These are phyloP conservation scores for Babylonia areolata DNA, from an alignment of 1,140 invertebrate genomes.

Conservation along the genomic window DNA sequence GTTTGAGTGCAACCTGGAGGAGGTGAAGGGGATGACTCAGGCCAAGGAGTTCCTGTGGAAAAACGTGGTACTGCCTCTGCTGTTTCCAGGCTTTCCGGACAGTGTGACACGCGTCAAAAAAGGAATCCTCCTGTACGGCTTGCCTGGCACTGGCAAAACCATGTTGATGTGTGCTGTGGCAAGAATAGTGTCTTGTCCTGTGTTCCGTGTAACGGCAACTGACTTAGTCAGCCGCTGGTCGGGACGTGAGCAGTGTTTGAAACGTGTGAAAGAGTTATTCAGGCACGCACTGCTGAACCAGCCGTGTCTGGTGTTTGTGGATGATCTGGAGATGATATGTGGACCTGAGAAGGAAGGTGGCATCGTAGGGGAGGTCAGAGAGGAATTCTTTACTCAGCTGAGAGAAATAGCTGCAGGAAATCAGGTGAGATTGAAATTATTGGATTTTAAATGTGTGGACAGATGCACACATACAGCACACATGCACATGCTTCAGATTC, in stretches of 20 bases:
- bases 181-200: neutral
- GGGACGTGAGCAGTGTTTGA: neutral
- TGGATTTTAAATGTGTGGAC: too few species aligned
- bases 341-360: neutral
- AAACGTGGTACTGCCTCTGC: neutral
- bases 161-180: neutral
- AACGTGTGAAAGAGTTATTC: neutral
- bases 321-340: slow-evolving; percentile 19
- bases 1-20: neutral
- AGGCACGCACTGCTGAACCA: neutral
- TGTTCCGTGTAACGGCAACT: neutral
- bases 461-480: too few species aligned
- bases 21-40: neutral
- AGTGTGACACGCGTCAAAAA: neutral
- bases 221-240: neutral
- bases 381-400: slow-evolving; percentile 1
- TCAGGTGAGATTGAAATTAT: neutral
- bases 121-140: neutral
- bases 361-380: neutral
- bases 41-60: slow-evolving; percentile 3
- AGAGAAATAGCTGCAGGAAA: neutral
- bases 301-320: neutral
- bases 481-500: too few species aligned
- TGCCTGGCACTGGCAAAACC: slow-evolving; percentile 5
- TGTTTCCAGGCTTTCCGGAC: neutral